Percentiles rank a stretch among this genome's conserved stretches.
These are phyloP conservation scores for Pachyramphus minor DNA, from an alignment of 2,113 vertebrate species.

Conservation along the genomic window DNA sequence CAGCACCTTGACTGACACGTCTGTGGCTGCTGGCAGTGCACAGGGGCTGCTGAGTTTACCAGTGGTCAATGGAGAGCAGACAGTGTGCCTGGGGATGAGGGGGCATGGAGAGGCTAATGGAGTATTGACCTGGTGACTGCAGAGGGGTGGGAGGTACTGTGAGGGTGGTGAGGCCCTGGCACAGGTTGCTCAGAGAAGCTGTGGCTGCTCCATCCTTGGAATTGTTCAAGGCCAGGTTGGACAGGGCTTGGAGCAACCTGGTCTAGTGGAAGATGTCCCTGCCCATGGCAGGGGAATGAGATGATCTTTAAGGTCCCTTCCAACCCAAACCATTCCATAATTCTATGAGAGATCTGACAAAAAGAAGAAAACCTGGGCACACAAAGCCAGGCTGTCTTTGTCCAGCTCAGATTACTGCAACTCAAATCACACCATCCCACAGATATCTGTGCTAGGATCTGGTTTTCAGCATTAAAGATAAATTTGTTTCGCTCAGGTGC, in stretches of 20 bases:
- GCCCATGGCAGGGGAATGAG: neutral
- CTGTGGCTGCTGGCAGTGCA: conserved; percentile 19
- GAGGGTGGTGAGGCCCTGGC: neutral
- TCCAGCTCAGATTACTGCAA: neutral
- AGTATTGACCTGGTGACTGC: neutral
- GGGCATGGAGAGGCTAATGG: rapidly evolving
- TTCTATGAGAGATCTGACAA: neutral
- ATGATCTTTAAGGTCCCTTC: neutral
- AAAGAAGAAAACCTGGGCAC: neutral
- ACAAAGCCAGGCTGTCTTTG: neutral
- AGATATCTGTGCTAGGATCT: neutral
- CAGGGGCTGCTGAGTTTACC: neutral
- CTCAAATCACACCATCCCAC: neutral
- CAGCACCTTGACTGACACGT: conserved; percentile 11
- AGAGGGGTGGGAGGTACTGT: neutral
- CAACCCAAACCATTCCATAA: neutral
- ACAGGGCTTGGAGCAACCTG: neutral
- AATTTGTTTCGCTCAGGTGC: neutral
- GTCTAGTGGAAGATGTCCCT: neutral
- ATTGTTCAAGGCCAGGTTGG: neutral
- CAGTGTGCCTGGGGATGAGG: rapidly evolving
- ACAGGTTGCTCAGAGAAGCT: neutral
- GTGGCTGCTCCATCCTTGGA: neutral
- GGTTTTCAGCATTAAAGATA: neutral
- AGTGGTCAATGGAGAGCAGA: neutral